Percentiles rank a stretch among this genome's conserved stretches.
Evolutionary conservation across 1,140 invertebrate genomes (phyloP).

Genomic region (Drosophila sp.): DNA sequence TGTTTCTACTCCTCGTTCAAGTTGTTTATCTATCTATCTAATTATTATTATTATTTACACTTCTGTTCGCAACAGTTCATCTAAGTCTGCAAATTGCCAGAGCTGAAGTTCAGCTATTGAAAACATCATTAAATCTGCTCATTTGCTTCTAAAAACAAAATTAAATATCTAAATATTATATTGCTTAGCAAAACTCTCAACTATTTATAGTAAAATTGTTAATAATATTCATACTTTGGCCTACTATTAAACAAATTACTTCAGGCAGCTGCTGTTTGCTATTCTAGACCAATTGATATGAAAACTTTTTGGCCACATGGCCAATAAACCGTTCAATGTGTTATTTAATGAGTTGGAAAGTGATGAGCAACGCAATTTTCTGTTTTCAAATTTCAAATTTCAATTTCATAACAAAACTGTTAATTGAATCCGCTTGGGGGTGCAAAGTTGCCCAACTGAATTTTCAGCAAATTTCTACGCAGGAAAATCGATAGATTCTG

Average conservation of each 20-base stretch:
- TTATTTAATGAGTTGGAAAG: slow-evolving; percentile 45
- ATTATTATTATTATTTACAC: too few relatives aligned
- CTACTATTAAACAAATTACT: slow-evolving; percentile 16
- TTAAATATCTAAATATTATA: too few relatives aligned
- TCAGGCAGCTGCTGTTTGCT: slow-evolving; percentile 15
- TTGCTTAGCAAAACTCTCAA: background rate
- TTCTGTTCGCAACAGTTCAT: too few relatives aligned
- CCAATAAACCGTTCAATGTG: slow-evolving; percentile 10
- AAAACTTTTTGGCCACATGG: slow-evolving; percentile 39
- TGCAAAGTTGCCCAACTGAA: background rate
- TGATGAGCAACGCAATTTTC: slow-evolving; percentile 29
- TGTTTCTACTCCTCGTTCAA: too few relatives aligned
- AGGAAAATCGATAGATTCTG: slow-evolving; percentile 28
- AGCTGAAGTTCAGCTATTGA: too few relatives aligned
- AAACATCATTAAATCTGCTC: background rate
- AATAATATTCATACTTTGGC: slow-evolving; percentile 12
- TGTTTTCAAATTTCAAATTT: slow-evolving; percentile 33
- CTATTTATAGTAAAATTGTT: slow-evolving; percentile 8
- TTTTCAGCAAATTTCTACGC: background rate
- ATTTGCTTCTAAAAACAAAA: background rate
- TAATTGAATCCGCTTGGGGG: slow-evolving; percentile 39
- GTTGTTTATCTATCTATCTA: too few relatives aligned
- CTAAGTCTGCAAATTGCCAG: too few relatives aligned
- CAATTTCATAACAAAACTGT: slow-evolving; percentile 22
- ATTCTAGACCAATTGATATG: background rate